These are phyloP conservation scores for Eulithis testata DNA, from an alignment of 2,888 invertebrate species.

Conservation along the genomic window DNA sequence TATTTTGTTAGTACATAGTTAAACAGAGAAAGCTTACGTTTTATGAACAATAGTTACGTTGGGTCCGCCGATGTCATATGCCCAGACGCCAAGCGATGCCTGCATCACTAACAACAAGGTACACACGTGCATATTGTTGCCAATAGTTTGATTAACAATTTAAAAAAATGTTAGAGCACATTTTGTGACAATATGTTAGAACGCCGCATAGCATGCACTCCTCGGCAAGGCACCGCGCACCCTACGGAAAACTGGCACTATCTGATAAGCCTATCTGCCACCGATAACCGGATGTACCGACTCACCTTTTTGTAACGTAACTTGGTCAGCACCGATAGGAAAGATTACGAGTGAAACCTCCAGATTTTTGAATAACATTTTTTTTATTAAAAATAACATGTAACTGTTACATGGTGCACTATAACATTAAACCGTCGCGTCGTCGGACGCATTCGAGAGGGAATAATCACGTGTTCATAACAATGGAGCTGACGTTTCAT, in stretches of 20 bases:
- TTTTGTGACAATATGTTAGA: too few species aligned
- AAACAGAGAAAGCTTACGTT: slow-evolving; percentile 19
- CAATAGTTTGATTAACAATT: too few species aligned
- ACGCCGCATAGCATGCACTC: too few species aligned
- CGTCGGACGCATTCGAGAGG: slow-evolving; percentile 1
- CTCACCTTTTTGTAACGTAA: not conserved
- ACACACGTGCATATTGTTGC: not conserved
- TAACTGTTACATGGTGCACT: slow-evolving; percentile 33
- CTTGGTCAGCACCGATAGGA: slow-evolving; percentile 5
- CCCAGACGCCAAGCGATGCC: slow-evolving; percentile 21
- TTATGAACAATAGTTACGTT: slow-evolving; percentile 53
- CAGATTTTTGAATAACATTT: slow-evolving; percentile 13
- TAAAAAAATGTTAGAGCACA: too few species aligned
- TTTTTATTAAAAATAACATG: slow-evolving; percentile 34
- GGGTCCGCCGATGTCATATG: slow-evolving; percentile 23
- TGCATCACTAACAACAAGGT: slow-evolving; percentile 30
- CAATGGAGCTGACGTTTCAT: too few species aligned
- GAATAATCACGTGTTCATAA: too few species aligned
- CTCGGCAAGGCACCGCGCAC: too few species aligned
- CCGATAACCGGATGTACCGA: slow-evolving; percentile 2
- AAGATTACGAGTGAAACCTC: slow-evolving; percentile 24
- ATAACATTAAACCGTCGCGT: slow-evolving; percentile 3
- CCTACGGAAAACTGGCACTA: slow-evolving; percentile 13
- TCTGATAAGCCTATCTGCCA: slow-evolving; percentile 25
- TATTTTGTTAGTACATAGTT: too few species aligned